Conservation (phyloP, 2,797 vertebrate genomes). For the Loriculus beryllinus region DNA sequence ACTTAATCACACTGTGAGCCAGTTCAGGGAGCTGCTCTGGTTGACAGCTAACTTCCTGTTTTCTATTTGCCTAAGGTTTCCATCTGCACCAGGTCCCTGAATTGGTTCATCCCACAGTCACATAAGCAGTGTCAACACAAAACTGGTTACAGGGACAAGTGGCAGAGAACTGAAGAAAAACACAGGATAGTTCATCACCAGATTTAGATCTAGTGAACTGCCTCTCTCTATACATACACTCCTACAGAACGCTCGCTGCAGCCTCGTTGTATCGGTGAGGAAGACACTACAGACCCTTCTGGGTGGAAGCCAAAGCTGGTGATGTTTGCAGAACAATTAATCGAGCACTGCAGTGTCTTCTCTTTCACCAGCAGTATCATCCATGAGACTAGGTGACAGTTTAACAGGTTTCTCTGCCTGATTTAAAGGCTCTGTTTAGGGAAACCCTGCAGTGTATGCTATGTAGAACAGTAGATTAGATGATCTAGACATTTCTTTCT, state of each 20-base stretch:
- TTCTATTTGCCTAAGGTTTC: neutral
- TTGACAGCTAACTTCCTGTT: neutral
- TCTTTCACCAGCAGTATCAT: neutral
- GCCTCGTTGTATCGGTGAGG: accelerated
- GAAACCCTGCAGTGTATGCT: neutral
- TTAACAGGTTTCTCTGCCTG: neutral
- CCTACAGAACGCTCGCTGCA: neutral
- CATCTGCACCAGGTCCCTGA: neutral
- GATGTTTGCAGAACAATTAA: neutral
- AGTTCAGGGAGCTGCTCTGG: neutral
- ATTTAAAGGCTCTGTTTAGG: neutral
- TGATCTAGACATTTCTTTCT: neutral
- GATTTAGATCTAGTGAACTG: neutral
- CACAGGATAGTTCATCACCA: neutral
- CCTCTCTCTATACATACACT: neutral
- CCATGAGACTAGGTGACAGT: neutral
- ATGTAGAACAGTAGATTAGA: neutral
- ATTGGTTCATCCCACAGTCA: neutral
- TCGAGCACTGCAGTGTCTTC: neutral
- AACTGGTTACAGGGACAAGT: neutral
- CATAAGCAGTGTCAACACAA: neutral
- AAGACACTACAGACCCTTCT: neutral
- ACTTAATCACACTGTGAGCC: neutral
- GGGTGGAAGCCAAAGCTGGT: neutral
- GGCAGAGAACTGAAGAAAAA: neutral